phyloP scores from a whole-genome alignment of 2,888 invertebrate genomes.

The Pasiphila rectangulata region DNA sequence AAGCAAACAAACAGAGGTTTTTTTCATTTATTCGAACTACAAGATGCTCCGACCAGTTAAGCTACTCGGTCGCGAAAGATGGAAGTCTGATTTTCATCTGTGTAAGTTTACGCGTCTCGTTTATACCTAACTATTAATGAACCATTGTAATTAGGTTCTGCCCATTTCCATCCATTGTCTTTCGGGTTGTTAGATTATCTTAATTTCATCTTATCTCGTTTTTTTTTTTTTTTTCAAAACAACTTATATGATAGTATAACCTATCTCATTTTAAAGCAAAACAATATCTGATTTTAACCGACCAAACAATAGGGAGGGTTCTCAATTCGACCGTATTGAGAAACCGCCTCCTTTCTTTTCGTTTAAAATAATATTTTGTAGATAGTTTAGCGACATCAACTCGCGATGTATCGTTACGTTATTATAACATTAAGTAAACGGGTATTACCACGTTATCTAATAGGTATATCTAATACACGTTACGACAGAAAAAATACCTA shows the following conservation, averaged over 20 bases:
- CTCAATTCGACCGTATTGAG: too few species aligned
- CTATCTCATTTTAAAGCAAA: too few species aligned
- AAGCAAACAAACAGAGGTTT: too few species aligned
- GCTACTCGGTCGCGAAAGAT: constrained; percentile 24
- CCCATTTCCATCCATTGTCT: constrained; percentile 36
- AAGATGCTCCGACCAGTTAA: too few species aligned
- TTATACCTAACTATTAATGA: constrained; percentile 33
- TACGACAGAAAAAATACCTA: too few species aligned
- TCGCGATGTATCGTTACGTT: not conserved
- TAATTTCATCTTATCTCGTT: not conserved
- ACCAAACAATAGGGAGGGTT: too few species aligned
- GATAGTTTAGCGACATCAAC: not conserved
- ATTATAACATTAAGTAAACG: too few species aligned
- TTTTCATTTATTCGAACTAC: too few species aligned
- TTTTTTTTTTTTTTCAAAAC: not conserved
- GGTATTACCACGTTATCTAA: too few species aligned
- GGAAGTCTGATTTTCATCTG: constrained; percentile 50
- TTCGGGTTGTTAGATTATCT: constrained; percentile 35
- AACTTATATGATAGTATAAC: too few species aligned
- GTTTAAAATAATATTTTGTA: not conserved
- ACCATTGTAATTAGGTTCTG: constrained; percentile 30
- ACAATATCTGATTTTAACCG: too few species aligned
- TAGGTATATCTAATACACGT: too few species aligned
- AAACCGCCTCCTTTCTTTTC: not conserved
- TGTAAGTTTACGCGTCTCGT: constrained; percentile 36